A percentile compares a stretch with the other conserved stretches of the same genome.
These are phyloP conservation scores for Spodoptera picta DNA, from an alignment of 2,888 invertebrate species.

Conservation along the genomic window DNA sequence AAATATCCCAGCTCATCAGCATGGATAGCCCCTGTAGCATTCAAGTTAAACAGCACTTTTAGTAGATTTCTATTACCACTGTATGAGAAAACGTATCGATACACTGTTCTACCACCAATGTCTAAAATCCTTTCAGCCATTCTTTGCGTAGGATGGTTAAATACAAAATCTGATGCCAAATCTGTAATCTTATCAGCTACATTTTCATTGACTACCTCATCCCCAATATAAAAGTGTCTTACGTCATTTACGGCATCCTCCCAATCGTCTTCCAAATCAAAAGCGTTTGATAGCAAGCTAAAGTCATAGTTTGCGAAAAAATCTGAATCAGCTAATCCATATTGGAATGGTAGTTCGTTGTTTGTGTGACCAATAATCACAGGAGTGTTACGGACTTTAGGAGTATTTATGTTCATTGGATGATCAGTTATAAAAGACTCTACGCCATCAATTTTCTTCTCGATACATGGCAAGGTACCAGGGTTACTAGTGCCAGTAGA, in stretches of 20 bases:
- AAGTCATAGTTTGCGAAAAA: slow-evolving; percentile 3
- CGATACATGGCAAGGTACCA: slow-evolving; percentile 21
- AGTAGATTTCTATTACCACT: slow-evolving; percentile 27
- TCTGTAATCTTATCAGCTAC: slow-evolving; percentile 11
- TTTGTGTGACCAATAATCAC: slow-evolving; percentile 40
- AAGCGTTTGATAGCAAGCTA: slow-evolving; percentile 5
- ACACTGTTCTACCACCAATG: slow-evolving; percentile 23
- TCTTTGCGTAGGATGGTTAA: slow-evolving; percentile 27
- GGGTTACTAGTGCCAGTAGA: neutral
- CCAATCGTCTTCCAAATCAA: slow-evolving; percentile 19
- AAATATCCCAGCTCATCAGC: slow-evolving; percentile 49
- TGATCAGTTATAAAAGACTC: slow-evolving; percentile 38
- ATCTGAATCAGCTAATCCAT: neutral
- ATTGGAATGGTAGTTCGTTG: slow-evolving; percentile 15
- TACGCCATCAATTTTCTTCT: slow-evolving; percentile 27
- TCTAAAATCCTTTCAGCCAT: slow-evolving; percentile 15
- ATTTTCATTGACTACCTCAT: slow-evolving; percentile 15
- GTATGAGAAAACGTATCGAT: slow-evolving; percentile 39
- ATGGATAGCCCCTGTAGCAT: slow-evolving; percentile 37
- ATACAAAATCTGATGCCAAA: slow-evolving; percentile 25
- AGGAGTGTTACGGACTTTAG: slow-evolving; percentile 19
- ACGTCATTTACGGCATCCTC: slow-evolving; percentile 16
- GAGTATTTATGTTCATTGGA: slow-evolving; percentile 23
- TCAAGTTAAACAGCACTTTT: slow-evolving; percentile 4
- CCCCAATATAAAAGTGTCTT: slow-evolving; percentile 38